These are phyloP conservation scores for Anneissia japonica DNA, from an alignment of 35 echinoderm and acorn worm genomes.

Conservation along the genomic window DNA sequence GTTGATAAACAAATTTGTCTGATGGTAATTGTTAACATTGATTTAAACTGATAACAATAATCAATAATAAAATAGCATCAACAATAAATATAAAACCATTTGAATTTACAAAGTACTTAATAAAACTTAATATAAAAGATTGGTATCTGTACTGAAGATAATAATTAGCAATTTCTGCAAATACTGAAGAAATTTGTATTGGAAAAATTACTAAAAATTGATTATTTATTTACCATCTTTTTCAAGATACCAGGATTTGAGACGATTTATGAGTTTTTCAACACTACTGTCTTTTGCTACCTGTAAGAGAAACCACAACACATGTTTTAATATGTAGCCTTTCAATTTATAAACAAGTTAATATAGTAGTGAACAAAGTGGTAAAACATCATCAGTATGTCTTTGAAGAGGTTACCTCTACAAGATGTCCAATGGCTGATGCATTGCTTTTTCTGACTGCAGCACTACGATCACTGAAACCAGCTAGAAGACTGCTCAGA, in stretches of 20 bases:
- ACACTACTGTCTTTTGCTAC: conserved; percentile 90
- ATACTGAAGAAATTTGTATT: not conserved
- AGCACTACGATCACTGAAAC: conserved; percentile 77
- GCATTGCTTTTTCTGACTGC: conserved; percentile 80
- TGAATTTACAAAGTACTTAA: too few relatives aligned
- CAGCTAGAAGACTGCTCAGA: conserved; percentile 63
- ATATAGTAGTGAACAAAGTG: too few relatives aligned
- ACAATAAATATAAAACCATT: too few relatives aligned
- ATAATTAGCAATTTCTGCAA: not conserved
- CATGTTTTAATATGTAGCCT: too few relatives aligned
- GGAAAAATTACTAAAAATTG: not conserved
- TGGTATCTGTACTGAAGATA: too few relatives aligned
- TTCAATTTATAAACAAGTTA: too few relatives aligned
- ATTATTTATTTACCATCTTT: conserved; percentile 70
- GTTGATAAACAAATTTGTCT: too few relatives aligned
- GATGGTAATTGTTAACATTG: too few relatives aligned
- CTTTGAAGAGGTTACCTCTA: conserved; percentile 64
- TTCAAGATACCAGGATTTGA: conserved; percentile 93
- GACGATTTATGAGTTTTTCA: conserved; percentile 65
- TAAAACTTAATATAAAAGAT: too few relatives aligned
- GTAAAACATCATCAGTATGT: too few relatives aligned
- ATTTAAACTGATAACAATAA: too few relatives aligned
- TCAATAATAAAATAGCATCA: too few relatives aligned
- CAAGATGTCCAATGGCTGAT: conserved; percentile 71
- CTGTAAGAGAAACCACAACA: conserved; percentile 17